These are phyloP conservation scores for Diplosoma virens DNA, from an alignment of 23 tunicate genomes.

Conservation along the genomic window DNA sequence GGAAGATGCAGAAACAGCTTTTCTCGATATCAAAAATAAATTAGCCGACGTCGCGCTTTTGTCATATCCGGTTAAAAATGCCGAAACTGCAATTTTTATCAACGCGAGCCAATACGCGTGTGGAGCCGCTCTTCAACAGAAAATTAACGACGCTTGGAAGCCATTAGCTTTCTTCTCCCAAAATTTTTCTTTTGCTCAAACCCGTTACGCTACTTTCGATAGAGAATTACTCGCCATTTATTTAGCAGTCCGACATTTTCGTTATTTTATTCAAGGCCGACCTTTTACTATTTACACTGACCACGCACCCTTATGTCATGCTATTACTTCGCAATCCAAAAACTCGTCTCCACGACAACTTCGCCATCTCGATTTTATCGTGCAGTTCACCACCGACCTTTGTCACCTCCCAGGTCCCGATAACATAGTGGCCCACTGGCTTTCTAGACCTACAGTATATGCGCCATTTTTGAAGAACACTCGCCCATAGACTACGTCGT, in stretches of 20 bases:
- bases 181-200: not conserved
- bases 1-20: too few species aligned
- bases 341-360: not conserved
- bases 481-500: too few species aligned
- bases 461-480: too few species aligned
- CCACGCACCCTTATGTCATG: not conserved
- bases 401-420: too few species aligned
- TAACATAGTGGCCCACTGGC: too few species aligned
- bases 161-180: constrained; percentile 11
- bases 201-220: not conserved
- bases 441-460: too few species aligned
- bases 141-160: not conserved
- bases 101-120: too few species aligned
- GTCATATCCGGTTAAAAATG: too few species aligned
- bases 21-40: too few species aligned
- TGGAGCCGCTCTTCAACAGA: constrained; percentile 10
- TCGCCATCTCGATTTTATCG: not conserved
- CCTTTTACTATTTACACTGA: not conserved
- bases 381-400: not conserved
- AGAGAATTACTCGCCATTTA: constrained; percentile 13
- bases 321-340: not conserved
- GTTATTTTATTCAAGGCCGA: constrained; percentile 15
- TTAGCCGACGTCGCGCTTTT: too few species aligned
- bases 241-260: constrained; percentile 7
- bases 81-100: too few species aligned